phyloP scores from a whole-genome alignment of 2,888 invertebrate species.

The Noctua comes region DNA sequence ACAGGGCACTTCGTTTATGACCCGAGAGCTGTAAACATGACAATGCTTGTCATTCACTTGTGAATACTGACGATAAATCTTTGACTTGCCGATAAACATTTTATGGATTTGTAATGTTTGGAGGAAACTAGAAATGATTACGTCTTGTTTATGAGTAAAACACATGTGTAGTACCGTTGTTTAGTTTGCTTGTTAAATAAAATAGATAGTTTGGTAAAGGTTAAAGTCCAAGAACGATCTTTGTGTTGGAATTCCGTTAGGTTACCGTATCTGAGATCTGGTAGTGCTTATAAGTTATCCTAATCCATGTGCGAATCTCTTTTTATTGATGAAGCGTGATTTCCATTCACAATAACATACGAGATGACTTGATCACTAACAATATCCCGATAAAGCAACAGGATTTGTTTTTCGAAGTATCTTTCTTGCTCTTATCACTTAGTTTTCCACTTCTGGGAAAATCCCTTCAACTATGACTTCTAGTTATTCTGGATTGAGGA shows the following conservation, averaged over 20 bases:
- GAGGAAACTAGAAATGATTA: slow-evolving; percentile 29
- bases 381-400: neutral
- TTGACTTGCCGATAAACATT: slow-evolving; percentile 42
- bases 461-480: neutral
- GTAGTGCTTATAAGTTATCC: neutral
- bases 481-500: neutral
- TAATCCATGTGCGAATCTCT: neutral
- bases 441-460: neutral
- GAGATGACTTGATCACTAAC: neutral
- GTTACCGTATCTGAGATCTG: neutral
- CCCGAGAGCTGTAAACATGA: slow-evolving; percentile 36
- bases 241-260: neutral
- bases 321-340: neutral
- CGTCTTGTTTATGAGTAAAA: slow-evolving; percentile 15
- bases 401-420: neutral
- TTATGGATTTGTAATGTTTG: slow-evolving; percentile 23
- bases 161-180: slow-evolving; percentile 1
- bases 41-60: slow-evolving; percentile 45
- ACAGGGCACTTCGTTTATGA: slow-evolving; percentile 31
- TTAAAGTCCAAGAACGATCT: neutral
- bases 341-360: no score
- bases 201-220: neutral
- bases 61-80: slow-evolving; percentile 35
- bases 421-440: neutral
- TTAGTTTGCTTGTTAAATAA: slow-evolving; percentile 4